Percentiles rank a stretch among this genome's conserved stretches.
These are phyloP conservation scores for Morinoia aosen DNA, from an alignment of 2,888 invertebrate genomes.

Conservation along the genomic window DNA sequence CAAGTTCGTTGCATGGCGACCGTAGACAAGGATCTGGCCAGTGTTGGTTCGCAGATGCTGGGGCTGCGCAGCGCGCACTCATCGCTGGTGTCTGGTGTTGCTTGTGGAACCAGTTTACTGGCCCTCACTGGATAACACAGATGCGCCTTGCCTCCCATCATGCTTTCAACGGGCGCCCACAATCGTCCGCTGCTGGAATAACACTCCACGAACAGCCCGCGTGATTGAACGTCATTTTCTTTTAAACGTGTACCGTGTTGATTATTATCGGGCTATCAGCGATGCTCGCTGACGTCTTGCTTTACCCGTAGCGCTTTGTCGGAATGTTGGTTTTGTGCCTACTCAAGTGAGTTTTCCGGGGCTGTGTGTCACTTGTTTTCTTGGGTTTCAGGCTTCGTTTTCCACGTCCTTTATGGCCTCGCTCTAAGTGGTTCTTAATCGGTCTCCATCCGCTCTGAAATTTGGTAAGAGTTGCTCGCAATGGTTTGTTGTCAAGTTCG, in stretches of 20 bases:
- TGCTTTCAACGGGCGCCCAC: conserved; percentile 34
- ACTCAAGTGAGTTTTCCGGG: neutral
- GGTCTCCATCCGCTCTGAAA: neutral
- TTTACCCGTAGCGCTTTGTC: neutral
- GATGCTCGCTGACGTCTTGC: neutral
- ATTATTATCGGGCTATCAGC: neutral
- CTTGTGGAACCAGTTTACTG: conserved; percentile 20
- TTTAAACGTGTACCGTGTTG: neutral
- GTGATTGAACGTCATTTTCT: neutral
- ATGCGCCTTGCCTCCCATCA: conserved; percentile 45
- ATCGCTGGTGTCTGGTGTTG: neutral
- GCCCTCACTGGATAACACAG: neutral
- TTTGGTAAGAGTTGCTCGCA: neutral
- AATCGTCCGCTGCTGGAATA: conserved; percentile 13
- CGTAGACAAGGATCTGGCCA: neutral
- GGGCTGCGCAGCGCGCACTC: neutral
- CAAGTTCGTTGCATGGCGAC: neutral
- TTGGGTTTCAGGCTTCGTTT: neutral
- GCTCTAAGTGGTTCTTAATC: neutral
- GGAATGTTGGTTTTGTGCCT: neutral
- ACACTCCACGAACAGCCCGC: neutral
- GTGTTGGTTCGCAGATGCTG: neutral
- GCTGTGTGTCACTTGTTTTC: neutral
- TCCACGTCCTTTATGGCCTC: neutral
- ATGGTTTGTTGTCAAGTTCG: neutral